A percentile compares a stretch with the other conserved stretches of the same genome.
Conservation (phyloP, 92 coral and sea anemone genomes). For the Epizoanthus fatuus region DNA sequence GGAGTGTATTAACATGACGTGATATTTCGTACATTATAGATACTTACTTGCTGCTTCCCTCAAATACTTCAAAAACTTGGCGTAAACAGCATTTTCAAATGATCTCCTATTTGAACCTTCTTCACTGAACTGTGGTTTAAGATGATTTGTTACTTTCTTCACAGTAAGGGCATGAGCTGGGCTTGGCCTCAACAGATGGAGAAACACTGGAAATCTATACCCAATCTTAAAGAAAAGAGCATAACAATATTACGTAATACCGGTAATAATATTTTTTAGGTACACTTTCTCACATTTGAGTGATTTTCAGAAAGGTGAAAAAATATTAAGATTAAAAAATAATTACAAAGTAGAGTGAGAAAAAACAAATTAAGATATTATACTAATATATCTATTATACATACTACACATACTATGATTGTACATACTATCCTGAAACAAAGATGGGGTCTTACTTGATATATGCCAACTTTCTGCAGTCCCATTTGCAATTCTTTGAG, state of each 20-base stretch:
- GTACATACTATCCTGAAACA: neutral
- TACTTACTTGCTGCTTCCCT: conserved; percentile 84
- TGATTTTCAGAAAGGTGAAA: too few relatives aligned
- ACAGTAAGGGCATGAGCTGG: conserved; percentile 59
- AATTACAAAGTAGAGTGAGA: too few relatives aligned
- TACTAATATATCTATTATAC: neutral
- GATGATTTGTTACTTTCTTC: conserved; percentile 46
- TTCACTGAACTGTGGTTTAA: conserved; percentile 73
- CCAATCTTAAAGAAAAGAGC: conserved; percentile 60
- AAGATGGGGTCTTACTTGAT: conserved; percentile 8
- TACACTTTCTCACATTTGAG: too few relatives aligned
- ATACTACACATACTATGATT: neutral
- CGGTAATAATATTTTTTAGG: too few relatives aligned
- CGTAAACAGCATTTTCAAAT: conserved; percentile 70
- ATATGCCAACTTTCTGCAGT: conserved; percentile 25
- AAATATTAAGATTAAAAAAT: too few relatives aligned
- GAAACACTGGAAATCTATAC: conserved; percentile 62
- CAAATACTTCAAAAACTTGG: conserved; percentile 68
- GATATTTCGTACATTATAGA: neutral
- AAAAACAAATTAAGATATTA: too few relatives aligned
- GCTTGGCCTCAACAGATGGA: conserved; percentile 33
- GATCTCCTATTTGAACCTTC: conserved; percentile 68
- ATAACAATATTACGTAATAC: neutral
- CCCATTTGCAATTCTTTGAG: conserved; percentile 27
- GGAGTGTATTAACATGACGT: neutral